phyloP scores from a whole-genome alignment of 2,113 vertebrate species.

The Lophotis ruficrista region DNA sequence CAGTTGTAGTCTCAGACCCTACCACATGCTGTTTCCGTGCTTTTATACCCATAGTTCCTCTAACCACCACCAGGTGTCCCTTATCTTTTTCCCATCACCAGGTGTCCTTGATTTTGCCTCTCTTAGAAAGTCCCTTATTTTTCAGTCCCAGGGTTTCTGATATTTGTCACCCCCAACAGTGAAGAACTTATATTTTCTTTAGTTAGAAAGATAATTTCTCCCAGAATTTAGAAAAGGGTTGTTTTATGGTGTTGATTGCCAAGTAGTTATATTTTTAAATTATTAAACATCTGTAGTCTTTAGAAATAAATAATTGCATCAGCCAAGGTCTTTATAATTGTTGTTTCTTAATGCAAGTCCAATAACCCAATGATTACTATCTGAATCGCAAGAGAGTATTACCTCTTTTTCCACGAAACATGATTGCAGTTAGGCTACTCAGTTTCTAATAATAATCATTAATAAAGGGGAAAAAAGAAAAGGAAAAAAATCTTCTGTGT shows the following conservation, averaged over 20 bases:
- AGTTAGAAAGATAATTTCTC: background rate
- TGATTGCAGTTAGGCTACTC: background rate
- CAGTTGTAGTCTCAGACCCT: too few species aligned
- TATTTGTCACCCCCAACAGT: too few species aligned
- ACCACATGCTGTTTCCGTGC: too few species aligned
- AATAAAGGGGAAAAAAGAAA: background rate
- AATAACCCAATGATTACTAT: background rate
- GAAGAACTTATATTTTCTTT: background rate
- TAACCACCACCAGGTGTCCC: too few species aligned
- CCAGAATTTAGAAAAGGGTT: background rate
- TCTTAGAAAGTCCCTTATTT: too few species aligned
- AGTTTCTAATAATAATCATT: background rate
- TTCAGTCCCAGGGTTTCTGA: too few species aligned
- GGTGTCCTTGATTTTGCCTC: too few species aligned
- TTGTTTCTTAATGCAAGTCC: background rate
- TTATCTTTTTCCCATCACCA: too few species aligned
- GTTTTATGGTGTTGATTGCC: background rate
- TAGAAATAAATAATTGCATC: background rate
- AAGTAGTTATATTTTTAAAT: background rate
- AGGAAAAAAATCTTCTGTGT: accelerated
- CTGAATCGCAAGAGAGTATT: background rate
- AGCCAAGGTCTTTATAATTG: background rate
- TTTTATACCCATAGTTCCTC: too few species aligned
- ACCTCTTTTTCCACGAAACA: background rate
- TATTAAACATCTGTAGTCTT: background rate